Evolutionary conservation across 1,140 invertebrate species (phyloP), one percentile per base, ranked within the genome.

Genomic region (Pararge aegeria): DNA sequence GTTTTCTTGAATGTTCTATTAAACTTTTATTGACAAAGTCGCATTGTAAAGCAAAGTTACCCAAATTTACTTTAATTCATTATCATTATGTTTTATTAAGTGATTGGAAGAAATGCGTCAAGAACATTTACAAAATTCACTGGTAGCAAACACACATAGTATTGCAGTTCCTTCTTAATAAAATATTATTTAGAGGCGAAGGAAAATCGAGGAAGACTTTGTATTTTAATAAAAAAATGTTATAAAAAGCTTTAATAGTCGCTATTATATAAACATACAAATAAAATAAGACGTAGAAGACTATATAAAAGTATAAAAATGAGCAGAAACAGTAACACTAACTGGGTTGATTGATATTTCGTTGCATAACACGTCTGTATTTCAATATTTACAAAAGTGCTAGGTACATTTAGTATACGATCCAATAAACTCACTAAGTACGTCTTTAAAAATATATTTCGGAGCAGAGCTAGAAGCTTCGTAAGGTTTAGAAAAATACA

Each of bases 221-320:
- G 73, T 70, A 66, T 69, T 55, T 75, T 65, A 60, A 54, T 63
- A 19, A 48, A 19, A 55, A 46, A 20, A 12, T 58, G n/a, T 56
- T 30, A 57, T 46, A 60, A 63, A 65, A 68, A 51, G 53, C 46
- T 59, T 66, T 52, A 68, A 68, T 55, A 67, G 34, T 55, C 27
- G 48, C 54, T 40, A 55, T 52, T 42, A 64, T n/a, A n/a, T 30
- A 59, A 49, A 66, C 38, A 57, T 61, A 57, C 34, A 19, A 55
- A 51, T 70, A 62, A 68, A 59, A 42, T 18, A 55, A 73, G 67
- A 67, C 50, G 46, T 61, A 40, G 58, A 72, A 65, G 67, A 42
- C 42, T 67, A 66, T 87, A 87, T 86, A 88, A 88, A 88, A 88
- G 83, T 88, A 85, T 76, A 84, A 88, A 81, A 85, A 78, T 83